These are phyloP conservation scores for Phyllostomus hastatus DNA, from an alignment of 2,113 vertebrate genomes.

Conservation along the genomic window DNA sequence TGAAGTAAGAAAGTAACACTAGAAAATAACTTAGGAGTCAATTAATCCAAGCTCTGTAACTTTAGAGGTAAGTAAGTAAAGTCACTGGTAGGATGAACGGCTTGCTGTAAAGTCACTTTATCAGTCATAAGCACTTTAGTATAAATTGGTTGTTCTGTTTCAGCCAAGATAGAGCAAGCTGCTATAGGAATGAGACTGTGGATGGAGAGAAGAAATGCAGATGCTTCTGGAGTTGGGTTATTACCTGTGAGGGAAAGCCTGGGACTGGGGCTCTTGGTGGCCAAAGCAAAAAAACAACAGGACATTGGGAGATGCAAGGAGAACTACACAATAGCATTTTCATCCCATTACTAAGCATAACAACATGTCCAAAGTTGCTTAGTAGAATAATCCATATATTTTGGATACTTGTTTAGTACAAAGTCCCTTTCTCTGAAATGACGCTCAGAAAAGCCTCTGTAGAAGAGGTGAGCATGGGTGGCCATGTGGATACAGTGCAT, in stretches of 20 bases:
- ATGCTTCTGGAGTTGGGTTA: not conserved
- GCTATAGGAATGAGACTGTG: not conserved
- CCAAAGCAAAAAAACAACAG: not conserved
- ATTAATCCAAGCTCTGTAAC: not conserved
- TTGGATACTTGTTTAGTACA: not conserved
- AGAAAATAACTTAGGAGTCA: not conserved
- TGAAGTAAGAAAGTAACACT: not conserved
- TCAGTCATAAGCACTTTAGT: not conserved
- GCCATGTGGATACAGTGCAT: rapidly evolving
- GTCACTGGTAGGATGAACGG: not conserved
- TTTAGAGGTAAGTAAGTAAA: not conserved
- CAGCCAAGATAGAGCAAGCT: not conserved
- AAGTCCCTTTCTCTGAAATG: not conserved
- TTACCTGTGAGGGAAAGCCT: not conserved
- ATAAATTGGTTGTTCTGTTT: not conserved
- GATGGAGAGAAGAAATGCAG: not conserved
- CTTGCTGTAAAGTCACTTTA: not conserved
- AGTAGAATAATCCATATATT: not conserved
- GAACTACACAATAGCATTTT: not conserved
- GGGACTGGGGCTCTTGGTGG: not conserved
- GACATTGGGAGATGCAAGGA: not conserved
- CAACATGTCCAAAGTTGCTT: not conserved
- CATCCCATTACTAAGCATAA: not conserved
- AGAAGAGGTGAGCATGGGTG: not conserved
- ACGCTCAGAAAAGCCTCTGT: not conserved